Conservation (phyloP, 2,888 invertebrate genomes). For the Eudemis profundana region DNA sequence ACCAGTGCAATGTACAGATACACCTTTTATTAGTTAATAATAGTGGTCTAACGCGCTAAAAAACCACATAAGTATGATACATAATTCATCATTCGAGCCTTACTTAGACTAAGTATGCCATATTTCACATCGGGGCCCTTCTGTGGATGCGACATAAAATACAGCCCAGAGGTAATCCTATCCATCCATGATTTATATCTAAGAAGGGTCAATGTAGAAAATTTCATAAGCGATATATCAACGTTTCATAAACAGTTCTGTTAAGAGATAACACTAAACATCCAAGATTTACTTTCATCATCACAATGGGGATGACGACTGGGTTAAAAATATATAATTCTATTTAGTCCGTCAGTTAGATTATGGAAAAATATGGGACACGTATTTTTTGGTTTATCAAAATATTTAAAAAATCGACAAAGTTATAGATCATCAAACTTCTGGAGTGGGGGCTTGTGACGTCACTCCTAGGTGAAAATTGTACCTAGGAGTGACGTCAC, state of each 20-base stretch:
- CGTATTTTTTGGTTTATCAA: no score
- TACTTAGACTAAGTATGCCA: constrained; percentile 81
- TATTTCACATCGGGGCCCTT: constrained; percentile 79
- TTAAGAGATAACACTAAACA: constrained; percentile 25
- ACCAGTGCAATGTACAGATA: not conserved
- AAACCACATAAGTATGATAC: constrained; percentile 75
- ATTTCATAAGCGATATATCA: constrained; percentile 76
- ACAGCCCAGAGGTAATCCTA: constrained; percentile 79
- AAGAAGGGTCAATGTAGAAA: constrained; percentile 77
- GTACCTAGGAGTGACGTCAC: no score
- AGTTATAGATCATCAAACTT: no score
- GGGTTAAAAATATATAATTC: no score
- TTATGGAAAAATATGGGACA: no score
- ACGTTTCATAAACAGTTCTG: constrained; percentile 55
- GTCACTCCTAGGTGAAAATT: no score
- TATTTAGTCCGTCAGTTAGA: no score
- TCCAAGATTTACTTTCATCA: no score
- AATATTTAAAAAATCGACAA: no score
- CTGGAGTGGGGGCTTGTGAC: no score
- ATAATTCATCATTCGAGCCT: constrained; percentile 81
- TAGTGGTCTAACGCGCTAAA: constrained; percentile 52
- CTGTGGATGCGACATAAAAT: constrained; percentile 80
- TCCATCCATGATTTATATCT: constrained; percentile 81
- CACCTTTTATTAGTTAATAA: not conserved
- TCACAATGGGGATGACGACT: no score